These are phyloP conservation scores for Pomacea maculata DNA, from an alignment of 1,140 invertebrate genomes.

Conservation along the genomic window DNA sequence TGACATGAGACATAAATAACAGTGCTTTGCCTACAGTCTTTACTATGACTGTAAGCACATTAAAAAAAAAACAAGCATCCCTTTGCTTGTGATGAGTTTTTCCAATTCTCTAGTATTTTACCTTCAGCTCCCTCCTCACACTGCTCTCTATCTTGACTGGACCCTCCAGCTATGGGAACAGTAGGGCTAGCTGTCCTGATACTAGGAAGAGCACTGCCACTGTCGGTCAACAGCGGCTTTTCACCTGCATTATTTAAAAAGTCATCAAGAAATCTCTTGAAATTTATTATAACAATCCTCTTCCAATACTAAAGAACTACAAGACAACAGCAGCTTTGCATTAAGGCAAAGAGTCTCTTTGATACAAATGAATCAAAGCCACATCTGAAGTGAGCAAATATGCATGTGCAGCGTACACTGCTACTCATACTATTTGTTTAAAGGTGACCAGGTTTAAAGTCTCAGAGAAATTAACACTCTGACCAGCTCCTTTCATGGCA, in stretches of 20 bases:
- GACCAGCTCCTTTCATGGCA: too few species aligned
- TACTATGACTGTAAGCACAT: not conserved
- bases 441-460: too few species aligned
- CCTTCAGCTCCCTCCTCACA: constrained; percentile 49
- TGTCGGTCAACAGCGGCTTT: not conserved
- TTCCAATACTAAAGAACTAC: too few species aligned
- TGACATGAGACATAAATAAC: not conserved
- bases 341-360: too few species aligned
- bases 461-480: too few species aligned
- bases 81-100: not conserved
- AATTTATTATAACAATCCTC: too few species aligned
- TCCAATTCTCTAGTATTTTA: not conserved
- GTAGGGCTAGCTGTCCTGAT: constrained; percentile 60
- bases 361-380: too few species aligned
- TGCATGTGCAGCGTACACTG: too few species aligned
- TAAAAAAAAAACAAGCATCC: not conserved
- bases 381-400: too few species aligned
- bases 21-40: not conserved
- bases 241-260: too few species aligned
- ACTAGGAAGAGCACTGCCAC: constrained; percentile 42
- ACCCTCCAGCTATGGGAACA: constrained; percentile 42
- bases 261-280: too few species aligned
- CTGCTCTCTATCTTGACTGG: constrained; percentile 36
- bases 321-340: not conserved
- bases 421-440: too few species aligned